Conservation (phyloP, 1,140 invertebrate species). For the Cotesia chilonis region DNA sequence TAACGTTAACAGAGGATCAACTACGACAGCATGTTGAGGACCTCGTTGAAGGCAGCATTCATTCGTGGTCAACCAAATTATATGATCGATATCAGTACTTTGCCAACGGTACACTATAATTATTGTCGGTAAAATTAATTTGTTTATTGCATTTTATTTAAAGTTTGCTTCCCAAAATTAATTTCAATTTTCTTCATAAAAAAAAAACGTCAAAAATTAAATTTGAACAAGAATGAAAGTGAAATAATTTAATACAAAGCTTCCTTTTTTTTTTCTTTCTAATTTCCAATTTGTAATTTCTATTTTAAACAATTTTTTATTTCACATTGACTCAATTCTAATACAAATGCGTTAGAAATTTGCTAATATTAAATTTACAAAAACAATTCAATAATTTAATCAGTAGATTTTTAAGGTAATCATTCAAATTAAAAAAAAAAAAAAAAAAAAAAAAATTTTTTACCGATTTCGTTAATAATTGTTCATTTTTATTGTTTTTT, state of each 20-base stretch:
- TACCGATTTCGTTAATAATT: background rate
- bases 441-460: background rate
- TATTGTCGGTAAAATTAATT: slow-evolving; percentile 34
- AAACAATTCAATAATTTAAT: slow-evolving; percentile 1
- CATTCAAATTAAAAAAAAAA: background rate
- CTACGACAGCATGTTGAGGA: slow-evolving; percentile 90
- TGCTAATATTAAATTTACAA: slow-evolving; percentile 11
- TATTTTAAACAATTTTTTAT: slow-evolving; percentile 1
- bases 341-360: background rate
- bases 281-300: slow-evolving; percentile 1
- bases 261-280: background rate
- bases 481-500: background rate
- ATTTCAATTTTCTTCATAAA: background rate
- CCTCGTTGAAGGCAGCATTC: slow-evolving; percentile 92
- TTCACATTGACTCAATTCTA: background rate
- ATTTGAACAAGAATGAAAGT: background rate
- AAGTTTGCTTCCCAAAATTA: slow-evolving; percentile 23
- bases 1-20: slow-evolving; percentile 94
- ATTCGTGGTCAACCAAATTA: slow-evolving; percentile 96
- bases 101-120: slow-evolving; percentile 93
- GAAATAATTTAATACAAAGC: slow-evolving; percentile 7
- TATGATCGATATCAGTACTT: slow-evolving; percentile 99
- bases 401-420: background rate
- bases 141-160: slow-evolving; percentile 23
- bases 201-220: background rate